Evolutionary conservation across 2,888 invertebrate species (phyloP).

Genomic region (Agriotes lineatus): DNA sequence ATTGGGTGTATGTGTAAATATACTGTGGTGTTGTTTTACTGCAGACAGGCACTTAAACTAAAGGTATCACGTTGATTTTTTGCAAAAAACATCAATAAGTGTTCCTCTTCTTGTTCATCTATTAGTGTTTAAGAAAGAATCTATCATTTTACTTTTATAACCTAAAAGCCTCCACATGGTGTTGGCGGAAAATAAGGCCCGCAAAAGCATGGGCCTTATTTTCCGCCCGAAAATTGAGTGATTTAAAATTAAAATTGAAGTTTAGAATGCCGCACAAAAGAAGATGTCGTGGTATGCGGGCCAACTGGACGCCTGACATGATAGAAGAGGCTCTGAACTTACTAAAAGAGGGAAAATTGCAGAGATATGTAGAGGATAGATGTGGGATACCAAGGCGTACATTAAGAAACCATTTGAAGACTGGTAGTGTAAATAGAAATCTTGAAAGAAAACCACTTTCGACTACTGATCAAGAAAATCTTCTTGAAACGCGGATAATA

Average conservation of each 20-base stretch:
- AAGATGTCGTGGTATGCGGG: not conserved
- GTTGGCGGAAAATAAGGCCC: not conserved
- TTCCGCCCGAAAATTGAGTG: not conserved
- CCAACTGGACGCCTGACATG: not conserved
- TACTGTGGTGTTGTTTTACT: not conserved
- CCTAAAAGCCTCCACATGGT: not conserved
- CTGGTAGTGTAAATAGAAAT: not conserved
- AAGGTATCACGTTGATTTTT: not conserved
- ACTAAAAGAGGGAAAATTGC: not conserved
- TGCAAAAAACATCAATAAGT: not conserved
- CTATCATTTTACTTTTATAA: not conserved
- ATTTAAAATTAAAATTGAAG: not conserved
- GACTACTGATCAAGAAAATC: not conserved
- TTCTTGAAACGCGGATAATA: not conserved
- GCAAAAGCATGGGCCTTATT: not conserved
- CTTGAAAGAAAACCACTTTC: not conserved
- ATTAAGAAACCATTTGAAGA: slow-evolving; percentile 2
- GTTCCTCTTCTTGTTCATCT: not conserved
- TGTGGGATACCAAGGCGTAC: not conserved
- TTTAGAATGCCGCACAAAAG: not conserved
- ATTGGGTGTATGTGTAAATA: too few species aligned
- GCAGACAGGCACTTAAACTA: not conserved
- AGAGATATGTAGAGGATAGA: not conserved
- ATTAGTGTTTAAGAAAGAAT: not conserved
- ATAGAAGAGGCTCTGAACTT: not conserved